Evolutionary conservation across 2,797 vertebrate genomes (phyloP), one percentile per base, ranked within the genome.

Genomic region (Microctenopoma lineatum): DNA sequence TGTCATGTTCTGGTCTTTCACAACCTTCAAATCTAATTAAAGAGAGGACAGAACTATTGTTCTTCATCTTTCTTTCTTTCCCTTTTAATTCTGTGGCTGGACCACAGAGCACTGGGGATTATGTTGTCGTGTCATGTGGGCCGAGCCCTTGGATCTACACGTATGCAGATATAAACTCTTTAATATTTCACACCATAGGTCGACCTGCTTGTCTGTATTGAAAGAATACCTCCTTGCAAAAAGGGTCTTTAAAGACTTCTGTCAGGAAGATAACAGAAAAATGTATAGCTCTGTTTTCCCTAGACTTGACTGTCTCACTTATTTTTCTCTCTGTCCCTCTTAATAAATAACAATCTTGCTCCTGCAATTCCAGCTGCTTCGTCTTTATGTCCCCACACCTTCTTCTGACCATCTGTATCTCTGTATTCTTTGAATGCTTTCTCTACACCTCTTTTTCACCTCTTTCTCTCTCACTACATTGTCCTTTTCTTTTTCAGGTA

Each of bases 161-260:
- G 47, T 77, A 77, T 84, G 63, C 84, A 85, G 79, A 90, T 82
- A 70, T 84, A 70, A 87, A 76, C 81, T 79, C 70, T 87, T 92
- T 86, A 88, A 91, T 90, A 92, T 92, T 90, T 89, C 38, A 90
- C 89, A 86, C 51, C 60, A 57, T 78, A 77, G 82, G 81, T 88
- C 66, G 14, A 60, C 27, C 64, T 61, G 78, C 51, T 87, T 13
- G 29, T 75, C 71, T 82, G 76, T 73, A 85, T 52, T 18, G 42
- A 70, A 75, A 74, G 67, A 85, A 75, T 34, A 80, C 53, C 65
- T 80, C 25, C 46, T 80, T 79, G 76, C 59, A 26, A 59, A 66
- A 72, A 50, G 77, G 66, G 32, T 42, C 73, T 79, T 77, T 52
- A 39, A 84, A 87, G 81, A 78, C 59, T 47, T 52, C 77, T 80